phyloP scores from a whole-genome alignment of 2,797 vertebrate genomes.

The Lindbergichthys nudifrons region DNA sequence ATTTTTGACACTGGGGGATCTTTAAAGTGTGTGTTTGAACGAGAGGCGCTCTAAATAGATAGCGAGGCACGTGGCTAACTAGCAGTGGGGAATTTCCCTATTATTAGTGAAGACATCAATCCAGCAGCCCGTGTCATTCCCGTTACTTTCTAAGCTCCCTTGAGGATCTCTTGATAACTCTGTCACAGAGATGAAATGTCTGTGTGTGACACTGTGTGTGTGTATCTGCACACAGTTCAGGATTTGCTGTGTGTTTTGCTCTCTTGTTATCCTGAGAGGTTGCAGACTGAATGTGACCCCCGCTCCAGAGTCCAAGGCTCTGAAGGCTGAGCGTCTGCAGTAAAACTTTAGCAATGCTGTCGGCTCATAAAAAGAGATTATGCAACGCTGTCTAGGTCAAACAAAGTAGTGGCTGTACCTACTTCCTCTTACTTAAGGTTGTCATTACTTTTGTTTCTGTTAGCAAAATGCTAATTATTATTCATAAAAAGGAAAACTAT shows the following conservation, averaged over 20 bases:
- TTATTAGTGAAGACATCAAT: constrained; percentile 65
- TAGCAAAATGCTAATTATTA: background rate
- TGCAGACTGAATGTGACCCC: constrained; percentile 11
- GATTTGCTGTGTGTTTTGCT: background rate
- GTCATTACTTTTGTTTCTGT: background rate
- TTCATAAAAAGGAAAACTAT: background rate
- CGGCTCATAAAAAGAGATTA: constrained; percentile 7
- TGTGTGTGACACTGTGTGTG: background rate
- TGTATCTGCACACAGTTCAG: background rate
- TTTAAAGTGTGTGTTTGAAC: constrained; percentile 16
- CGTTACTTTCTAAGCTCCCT: constrained; percentile 14
- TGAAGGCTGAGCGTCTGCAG: background rate
- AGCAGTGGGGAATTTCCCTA: constrained; percentile 67
- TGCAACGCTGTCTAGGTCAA: constrained; percentile 3
- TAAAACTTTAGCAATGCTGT: background rate
- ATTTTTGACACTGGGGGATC: constrained; percentile 69
- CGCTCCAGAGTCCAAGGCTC: background rate
- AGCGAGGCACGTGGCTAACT: constrained; percentile 38
- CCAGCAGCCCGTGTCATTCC: constrained; percentile 27
- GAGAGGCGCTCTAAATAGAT: constrained; percentile 46
- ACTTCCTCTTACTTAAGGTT: background rate
- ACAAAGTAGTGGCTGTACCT: background rate
- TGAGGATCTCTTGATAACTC: constrained; percentile 31
- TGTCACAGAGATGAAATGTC: background rate
- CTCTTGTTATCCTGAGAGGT: constrained; percentile 7